Evolutionary conservation across 1,140 invertebrate species (phyloP).

Genomic region (Anoplolepis gracilipes): DNA sequence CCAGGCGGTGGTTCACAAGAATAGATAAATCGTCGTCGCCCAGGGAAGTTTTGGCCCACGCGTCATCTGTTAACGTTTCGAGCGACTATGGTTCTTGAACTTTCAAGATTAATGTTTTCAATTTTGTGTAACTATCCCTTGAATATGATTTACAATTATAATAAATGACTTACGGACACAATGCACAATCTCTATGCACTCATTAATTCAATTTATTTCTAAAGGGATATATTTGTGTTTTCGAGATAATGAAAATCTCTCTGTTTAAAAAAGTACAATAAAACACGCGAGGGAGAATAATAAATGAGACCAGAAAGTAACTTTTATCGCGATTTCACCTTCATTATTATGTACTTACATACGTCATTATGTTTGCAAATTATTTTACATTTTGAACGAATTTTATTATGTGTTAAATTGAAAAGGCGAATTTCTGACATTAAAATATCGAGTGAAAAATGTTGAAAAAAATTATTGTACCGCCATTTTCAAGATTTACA

Average conservation of each 20-base stretch:
- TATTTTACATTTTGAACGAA: neutral
- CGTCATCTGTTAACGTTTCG: slow-evolving; percentile 61
- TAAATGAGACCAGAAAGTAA: neutral
- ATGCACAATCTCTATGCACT: neutral
- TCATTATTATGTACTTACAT: slow-evolving; percentile 21
- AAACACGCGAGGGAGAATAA: slow-evolving; percentile 6
- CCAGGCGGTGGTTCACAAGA: neutral
- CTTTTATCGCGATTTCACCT: slow-evolving; percentile 3
- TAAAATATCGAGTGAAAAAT: neutral
- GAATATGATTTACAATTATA: slow-evolving; percentile 71
- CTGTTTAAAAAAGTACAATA: neutral
- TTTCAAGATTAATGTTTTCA: slow-evolving; percentile 67
- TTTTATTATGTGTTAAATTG: too few species aligned
- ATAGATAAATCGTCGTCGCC: slow-evolving; percentile 52
- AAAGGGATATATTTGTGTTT: neutral
- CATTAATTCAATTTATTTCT: neutral
- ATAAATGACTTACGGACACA: slow-evolving; percentile 69
- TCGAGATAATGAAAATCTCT: slow-evolving; percentile 19
- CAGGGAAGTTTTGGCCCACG: slow-evolving; percentile 44
- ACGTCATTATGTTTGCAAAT: neutral
- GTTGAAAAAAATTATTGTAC: neutral
- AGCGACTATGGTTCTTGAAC: slow-evolving; percentile 49
- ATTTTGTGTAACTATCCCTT: slow-evolving; percentile 69
- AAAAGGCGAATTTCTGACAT: neutral
- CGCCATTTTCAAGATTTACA: neutral